phyloP scores from a whole-genome alignment of 2,113 vertebrate genomes.

The Myotis brandtii region DNA sequence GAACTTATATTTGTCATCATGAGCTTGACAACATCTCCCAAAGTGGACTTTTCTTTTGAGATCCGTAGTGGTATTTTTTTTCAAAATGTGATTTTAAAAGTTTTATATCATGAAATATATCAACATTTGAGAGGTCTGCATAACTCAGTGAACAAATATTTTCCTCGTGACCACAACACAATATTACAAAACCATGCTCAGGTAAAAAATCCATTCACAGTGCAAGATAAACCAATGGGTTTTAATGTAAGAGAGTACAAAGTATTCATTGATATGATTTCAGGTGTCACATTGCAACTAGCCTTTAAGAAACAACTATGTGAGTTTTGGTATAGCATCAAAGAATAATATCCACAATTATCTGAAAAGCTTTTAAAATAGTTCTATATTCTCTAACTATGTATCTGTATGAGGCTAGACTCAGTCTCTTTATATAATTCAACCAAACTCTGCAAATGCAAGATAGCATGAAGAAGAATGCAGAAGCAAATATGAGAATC shows the following conservation, averaged over 20 bases:
- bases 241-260: neutral
- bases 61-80: neutral
- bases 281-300: neutral
- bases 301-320: neutral
- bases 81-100: slow-evolving; percentile 14
- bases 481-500: neutral
- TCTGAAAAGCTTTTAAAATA: slow-evolving; percentile 41
- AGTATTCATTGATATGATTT: neutral
- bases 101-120: neutral
- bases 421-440: slow-evolving; percentile 17
- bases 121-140: neutral
- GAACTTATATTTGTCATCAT: neutral
- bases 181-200: neutral
- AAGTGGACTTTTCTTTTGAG: slow-evolving; percentile 13
- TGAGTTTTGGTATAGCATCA: neutral
- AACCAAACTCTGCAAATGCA: neutral
- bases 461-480: too few species aligned
- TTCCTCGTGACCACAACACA: neutral
- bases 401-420: neutral
- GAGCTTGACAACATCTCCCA: neutral
- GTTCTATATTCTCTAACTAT: neutral
- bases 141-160: slow-evolving; percentile 3
- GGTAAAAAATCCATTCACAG: neutral
- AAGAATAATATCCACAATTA: slow-evolving; percentile 9
- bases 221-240: neutral